phyloP scores from a whole-genome alignment of 2,113 vertebrate species.

The Pelusios castaneus region DNA sequence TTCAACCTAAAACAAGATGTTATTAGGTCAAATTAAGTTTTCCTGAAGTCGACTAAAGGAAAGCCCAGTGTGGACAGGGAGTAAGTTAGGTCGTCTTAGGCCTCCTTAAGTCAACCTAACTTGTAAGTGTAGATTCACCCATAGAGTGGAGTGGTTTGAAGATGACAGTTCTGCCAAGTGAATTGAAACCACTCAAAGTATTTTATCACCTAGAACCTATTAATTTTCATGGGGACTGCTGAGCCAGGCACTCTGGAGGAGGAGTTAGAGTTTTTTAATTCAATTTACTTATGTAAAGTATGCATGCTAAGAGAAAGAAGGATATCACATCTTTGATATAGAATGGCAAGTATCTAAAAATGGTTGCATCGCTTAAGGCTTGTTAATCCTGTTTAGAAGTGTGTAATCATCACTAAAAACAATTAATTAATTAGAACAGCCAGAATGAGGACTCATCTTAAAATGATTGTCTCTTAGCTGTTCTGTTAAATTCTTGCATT shows the following conservation, averaged over 20 bases:
- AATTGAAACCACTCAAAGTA: neutral
- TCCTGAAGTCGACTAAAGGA: too few relatives aligned
- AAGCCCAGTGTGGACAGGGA: too few relatives aligned
- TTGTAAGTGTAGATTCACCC: too few relatives aligned
- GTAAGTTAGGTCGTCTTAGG: too few relatives aligned
- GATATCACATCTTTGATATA: slow-evolving; percentile 6
- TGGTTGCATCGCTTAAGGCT: neutral
- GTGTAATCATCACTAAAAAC: neutral
- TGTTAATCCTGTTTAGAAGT: neutral
- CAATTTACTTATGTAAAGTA: neutral
- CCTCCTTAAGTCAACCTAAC: too few relatives aligned
- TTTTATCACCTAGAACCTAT: slow-evolving; percentile 7
- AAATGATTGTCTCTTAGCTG: neutral
- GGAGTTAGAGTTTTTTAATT: slow-evolving; percentile 13
- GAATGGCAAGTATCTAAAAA: neutral
- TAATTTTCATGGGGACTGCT: slow-evolving; percentile 16
- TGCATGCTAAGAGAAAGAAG: neutral
- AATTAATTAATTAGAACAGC: neutral
- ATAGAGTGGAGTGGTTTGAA: slow-evolving; percentile 22
- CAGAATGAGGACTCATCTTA: neutral
- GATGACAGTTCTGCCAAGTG: slow-evolving; percentile 7
- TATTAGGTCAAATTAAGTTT: too few relatives aligned
- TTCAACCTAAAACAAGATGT: too few relatives aligned
- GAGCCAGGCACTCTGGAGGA: neutral
- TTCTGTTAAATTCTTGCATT: neutral